A percentile compares a stretch with the other conserved stretches of the same genome.
phyloP scores from a whole-genome alignment of 2,888 invertebrate species.

The Pegoplata infirma region DNA sequence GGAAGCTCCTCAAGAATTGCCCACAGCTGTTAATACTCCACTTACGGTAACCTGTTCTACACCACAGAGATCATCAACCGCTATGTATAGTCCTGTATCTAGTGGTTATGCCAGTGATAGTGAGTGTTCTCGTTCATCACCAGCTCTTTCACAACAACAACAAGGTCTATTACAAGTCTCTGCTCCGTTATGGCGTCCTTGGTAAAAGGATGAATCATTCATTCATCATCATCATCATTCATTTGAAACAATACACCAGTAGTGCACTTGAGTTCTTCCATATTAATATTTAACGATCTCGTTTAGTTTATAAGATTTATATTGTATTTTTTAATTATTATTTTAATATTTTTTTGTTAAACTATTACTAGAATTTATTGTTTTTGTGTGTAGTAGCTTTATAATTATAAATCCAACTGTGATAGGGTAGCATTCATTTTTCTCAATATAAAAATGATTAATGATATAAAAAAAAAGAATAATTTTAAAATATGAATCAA shows the following conservation, averaged over 20 bases:
- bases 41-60: slow-evolving; percentile 69
- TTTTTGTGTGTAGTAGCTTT: slow-evolving; percentile 57
- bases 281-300: slow-evolving; percentile 55
- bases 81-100: slow-evolving; percentile 73
- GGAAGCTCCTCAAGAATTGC: slow-evolving; percentile 67
- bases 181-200: slow-evolving; percentile 73
- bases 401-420: slow-evolving; percentile 55
- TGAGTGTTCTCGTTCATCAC: slow-evolving; percentile 66
- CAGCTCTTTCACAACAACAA: slow-evolving; percentile 46
- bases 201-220: slow-evolving; percentile 68
- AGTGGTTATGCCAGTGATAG: slow-evolving; percentile 77
- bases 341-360: slow-evolving; percentile 55
- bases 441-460: slow-evolving; percentile 28
- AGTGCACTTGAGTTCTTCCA: slow-evolving; percentile 58
- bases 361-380: slow-evolving; percentile 50
- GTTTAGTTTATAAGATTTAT: slow-evolving; percentile 56
- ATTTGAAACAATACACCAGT: slow-evolving; percentile 21
- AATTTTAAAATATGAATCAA: too few relatives aligned
- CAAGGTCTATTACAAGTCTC: slow-evolving; percentile 68
- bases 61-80: slow-evolving; percentile 13
- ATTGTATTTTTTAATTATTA: slow-evolving; percentile 48
- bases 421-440: slow-evolving; percentile 50
- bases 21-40: slow-evolving; percentile 66
- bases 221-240: slow-evolving; percentile 21
- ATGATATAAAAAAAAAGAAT: slow-evolving; percentile 27